A percentile compares a stretch with the other conserved stretches of the same genome.
Conservation (phyloP, 2,113 vertebrate genomes). For the Podilymbus podiceps region DNA sequence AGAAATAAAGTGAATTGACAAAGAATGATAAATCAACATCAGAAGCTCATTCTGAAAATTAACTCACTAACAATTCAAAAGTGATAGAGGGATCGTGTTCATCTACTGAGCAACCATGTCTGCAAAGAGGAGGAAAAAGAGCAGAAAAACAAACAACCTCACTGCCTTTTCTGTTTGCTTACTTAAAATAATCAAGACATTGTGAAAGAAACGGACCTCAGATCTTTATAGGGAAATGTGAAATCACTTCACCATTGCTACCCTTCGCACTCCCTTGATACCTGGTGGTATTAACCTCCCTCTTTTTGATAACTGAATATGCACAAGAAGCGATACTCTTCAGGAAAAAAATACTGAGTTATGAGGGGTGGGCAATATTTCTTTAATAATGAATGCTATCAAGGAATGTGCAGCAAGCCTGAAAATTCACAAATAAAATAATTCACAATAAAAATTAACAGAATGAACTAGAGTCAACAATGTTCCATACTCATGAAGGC, state of each 20-base stretch:
- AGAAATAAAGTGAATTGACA: neutral
- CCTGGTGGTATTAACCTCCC: rapidly evolving
- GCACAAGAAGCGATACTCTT: neutral
- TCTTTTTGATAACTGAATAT: neutral
- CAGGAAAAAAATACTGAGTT: neutral
- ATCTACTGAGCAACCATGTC: neutral
- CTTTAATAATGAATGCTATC: neutral
- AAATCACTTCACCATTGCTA: neutral
- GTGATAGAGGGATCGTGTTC: neutral
- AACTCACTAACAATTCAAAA: neutral
- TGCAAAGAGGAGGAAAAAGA: neutral
- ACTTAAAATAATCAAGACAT: neutral
- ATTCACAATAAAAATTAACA: neutral
- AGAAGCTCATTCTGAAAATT: neutral
- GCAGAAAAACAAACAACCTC: neutral
- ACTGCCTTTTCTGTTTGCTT: neutral
- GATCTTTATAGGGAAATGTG: neutral
- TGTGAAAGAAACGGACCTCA: neutral
- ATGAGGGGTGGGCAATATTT: neutral
- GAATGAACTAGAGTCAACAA: neutral
- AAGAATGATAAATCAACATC: neutral
- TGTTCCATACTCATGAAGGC: neutral
- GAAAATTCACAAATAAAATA: neutral
- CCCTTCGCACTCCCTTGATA: neutral
- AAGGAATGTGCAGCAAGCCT: neutral